Conservation (phyloP, 2,113 vertebrate genomes). For the Equus quagga region DNA sequence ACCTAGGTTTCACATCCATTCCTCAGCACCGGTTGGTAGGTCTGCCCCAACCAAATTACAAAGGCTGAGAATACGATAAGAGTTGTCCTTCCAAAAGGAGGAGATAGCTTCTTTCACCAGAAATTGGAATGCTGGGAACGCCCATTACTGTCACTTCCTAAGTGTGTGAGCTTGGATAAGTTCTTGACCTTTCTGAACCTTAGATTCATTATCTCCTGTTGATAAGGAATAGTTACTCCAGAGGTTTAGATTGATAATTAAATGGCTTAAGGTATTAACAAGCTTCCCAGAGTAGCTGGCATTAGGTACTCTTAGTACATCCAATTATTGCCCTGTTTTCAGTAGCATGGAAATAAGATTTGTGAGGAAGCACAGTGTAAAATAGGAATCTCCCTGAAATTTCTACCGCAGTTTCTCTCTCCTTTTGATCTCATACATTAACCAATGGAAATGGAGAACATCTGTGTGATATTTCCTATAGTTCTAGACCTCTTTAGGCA, state of each 20-base stretch:
- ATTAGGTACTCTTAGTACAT: not conserved
- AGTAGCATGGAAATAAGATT: not conserved
- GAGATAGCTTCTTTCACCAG: not conserved
- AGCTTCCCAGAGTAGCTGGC: not conserved
- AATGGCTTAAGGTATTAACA: not conserved
- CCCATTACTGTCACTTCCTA: not conserved
- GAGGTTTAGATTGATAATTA: not conserved
- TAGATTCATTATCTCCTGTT: not conserved
- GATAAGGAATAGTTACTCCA: not conserved
- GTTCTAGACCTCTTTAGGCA: not conserved
- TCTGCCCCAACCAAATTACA: not conserved
- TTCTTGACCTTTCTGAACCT: constrained; percentile 15
- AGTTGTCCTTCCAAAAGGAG: not conserved
- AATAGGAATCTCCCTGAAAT: constrained; percentile 5
- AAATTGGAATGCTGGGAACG: not conserved
- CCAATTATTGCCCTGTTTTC: not conserved
- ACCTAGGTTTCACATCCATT: not conserved
- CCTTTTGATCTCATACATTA: not conserved
- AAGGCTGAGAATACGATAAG: not conserved
- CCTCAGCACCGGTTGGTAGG: not conserved
- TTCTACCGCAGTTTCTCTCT: not conserved
- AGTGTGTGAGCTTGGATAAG: not conserved
- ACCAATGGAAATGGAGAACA: not conserved
- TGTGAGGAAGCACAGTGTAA: constrained; percentile 18
- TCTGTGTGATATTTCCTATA: not conserved